Evolutionary conservation across 2,113 vertebrate genomes (phyloP).

Genomic region (Otus sunia): DNA sequence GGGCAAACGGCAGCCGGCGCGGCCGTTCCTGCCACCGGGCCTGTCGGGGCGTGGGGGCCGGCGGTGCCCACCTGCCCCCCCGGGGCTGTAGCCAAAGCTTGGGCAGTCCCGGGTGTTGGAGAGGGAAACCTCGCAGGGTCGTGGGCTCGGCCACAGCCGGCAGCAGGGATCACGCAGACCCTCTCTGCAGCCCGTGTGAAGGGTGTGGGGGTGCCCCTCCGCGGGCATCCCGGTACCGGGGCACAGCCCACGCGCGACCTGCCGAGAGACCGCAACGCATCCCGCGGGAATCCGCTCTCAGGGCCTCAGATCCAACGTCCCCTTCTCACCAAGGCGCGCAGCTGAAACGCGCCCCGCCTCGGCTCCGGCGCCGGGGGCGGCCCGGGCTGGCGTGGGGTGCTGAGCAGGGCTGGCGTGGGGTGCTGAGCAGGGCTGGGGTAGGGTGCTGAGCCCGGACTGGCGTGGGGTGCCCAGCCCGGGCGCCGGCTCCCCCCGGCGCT

Average conservation of each 20-base stretch:
- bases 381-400: too few species aligned
- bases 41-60: too few species aligned
- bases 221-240: not conserved
- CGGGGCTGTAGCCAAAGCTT: not conserved
- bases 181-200: not conserved
- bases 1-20: not conserved
- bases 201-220: not conserved
- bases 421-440: too few species aligned
- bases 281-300: not conserved
- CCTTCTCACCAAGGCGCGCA: too few species aligned
- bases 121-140: not conserved
- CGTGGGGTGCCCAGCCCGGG: not conserved
- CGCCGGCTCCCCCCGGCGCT: not conserved
- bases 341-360: not conserved
- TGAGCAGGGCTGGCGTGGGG: too few species aligned
- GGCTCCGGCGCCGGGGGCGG: not conserved
- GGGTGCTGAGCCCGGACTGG: too few species aligned
- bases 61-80: not conserved
- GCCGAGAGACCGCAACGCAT: not conserved
- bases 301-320: not conserved
- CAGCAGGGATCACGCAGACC: not conserved
- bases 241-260: not conserved
- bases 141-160: not conserved
- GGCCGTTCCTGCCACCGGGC: not conserved
- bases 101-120: not conserved